Conservation (phyloP, 2,113 vertebrate genomes). For the Urocitellus parryii region DNA sequence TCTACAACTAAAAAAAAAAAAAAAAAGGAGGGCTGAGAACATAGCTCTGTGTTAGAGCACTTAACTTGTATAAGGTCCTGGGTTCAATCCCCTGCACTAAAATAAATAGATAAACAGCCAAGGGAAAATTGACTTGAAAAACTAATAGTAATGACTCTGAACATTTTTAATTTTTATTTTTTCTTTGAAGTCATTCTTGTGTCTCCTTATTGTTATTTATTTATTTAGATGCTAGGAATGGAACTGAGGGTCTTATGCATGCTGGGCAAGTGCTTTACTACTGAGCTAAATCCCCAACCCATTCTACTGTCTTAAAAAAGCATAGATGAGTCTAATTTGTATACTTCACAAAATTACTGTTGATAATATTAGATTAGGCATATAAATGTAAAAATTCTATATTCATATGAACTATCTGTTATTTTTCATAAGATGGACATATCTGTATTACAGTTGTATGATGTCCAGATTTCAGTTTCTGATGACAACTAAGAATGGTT, state of each 20-base stretch:
- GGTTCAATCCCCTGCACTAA: no score
- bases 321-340: background rate
- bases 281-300: background rate
- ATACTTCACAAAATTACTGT: background rate
- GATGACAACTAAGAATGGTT: background rate
- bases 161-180: background rate
- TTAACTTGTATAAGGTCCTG: no score
- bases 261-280: background rate
- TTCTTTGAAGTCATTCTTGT: background rate
- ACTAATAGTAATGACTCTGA: background rate
- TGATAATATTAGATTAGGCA: background rate
- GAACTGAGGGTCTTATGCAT: background rate
- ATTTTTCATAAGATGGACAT: background rate
- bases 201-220: background rate
- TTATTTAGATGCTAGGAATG: background rate
- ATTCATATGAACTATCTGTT: background rate
- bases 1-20: no score
- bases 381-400: background rate
- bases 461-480: background rate
- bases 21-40: no score
- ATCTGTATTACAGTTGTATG: background rate
- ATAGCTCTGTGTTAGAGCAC: no score
- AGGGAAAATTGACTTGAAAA: background rate
- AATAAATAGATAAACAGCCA: no score
- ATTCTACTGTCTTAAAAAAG: background rate